Evolutionary conservation across 2,888 invertebrate genomes (phyloP).

Genomic region (Laspeyria flexula): DNA sequence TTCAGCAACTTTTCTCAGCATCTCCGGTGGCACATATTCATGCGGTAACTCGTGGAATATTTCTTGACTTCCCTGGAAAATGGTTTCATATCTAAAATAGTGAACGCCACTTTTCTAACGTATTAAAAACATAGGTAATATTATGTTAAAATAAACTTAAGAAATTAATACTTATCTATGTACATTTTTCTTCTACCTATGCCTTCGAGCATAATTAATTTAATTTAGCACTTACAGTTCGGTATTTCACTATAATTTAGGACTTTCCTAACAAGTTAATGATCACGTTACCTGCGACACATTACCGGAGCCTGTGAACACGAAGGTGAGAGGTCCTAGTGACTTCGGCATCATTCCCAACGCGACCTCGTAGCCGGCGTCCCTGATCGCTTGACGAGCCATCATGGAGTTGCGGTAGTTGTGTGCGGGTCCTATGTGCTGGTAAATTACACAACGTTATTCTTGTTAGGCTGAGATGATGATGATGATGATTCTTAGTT

Average conservation of each 20-base stretch:
- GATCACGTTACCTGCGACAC: conserved; percentile 92
- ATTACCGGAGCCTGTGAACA: conserved; percentile 99
- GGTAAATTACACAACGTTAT: conserved; percentile 6
- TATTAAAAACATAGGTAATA: too few relatives aligned
- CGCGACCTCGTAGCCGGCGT: conserved; percentile 99
- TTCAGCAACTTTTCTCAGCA: conserved; percentile 97
- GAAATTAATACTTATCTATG: too few relatives aligned
- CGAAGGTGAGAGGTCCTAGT: conserved; percentile 98
- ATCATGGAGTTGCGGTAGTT: conserved; percentile 99
- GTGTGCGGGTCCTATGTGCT: conserved; percentile 99
- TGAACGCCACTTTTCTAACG: too few relatives aligned
- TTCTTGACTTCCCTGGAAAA: conserved; percentile 91
- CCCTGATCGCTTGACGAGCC: conserved; percentile 98
- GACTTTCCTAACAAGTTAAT: too few relatives aligned
- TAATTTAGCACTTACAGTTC: too few relatives aligned
- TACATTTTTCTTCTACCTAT: too few relatives aligned
- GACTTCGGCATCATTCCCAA: conserved; percentile 98
- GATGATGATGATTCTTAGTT: too few relatives aligned
- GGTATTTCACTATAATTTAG: too few relatives aligned
- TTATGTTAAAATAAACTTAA: background rate
- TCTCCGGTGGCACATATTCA: conserved; percentile 98
- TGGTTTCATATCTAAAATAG: too few relatives aligned
- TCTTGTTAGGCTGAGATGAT: too few relatives aligned
- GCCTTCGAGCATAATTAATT: too few relatives aligned
- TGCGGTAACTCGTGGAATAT: conserved; percentile 98